Evolutionary conservation across 2,113 vertebrate genomes (phyloP), one percentile per base, ranked within the genome.

Genomic region (Bagarius yarrelli): DNA sequence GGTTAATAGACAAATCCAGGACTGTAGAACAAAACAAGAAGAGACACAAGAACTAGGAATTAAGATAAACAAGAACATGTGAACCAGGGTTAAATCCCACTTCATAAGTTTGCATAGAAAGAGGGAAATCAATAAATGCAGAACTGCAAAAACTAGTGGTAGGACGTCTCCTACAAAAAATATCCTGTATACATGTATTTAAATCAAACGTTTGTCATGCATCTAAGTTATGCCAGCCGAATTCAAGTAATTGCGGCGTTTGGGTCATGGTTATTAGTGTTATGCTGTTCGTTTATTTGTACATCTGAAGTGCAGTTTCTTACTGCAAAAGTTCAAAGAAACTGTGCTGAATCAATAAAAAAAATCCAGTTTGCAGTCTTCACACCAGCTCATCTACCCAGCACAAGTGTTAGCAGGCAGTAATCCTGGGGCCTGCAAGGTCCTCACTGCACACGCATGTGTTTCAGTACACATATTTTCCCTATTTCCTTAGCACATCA

Each of bases 321-420:
- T 53, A 61, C 40, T 78, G n/a, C 56, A 86, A 83, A 76, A 47
- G 44, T n/a, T 52, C 59, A 81, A 71, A 44, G 78, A 59, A 69
- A 70, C 71, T 70, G 82, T 79, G 66, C 70, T 70, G 66, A 87
- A 82, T 84, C 67, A 85, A 71, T 88, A 87, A 83, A 82, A 84
- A 84, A 84, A 84, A 82, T 64, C 61, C 78, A 87, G 84, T 84
- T 89, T 87, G 82, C 86, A 60, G 83, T 83, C 82, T 91, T 92
- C 91, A 91, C 91, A 92, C 90, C 87, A 90, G 88, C 88, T 88
- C 87, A 88, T 91, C 90, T 90, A 89, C 85, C 75, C 84, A 87
- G 86, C 86, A 83, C 87, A 88, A 88, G 89, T 91, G 90, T 91
- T 92, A 91, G 83, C 87, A 92, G 87, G 86, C 87, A 88, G 85